A percentile compares a stretch with the other conserved stretches of the same genome.
Conservation (phyloP, 2,888 invertebrate species). For the Cotesia congregata region DNA sequence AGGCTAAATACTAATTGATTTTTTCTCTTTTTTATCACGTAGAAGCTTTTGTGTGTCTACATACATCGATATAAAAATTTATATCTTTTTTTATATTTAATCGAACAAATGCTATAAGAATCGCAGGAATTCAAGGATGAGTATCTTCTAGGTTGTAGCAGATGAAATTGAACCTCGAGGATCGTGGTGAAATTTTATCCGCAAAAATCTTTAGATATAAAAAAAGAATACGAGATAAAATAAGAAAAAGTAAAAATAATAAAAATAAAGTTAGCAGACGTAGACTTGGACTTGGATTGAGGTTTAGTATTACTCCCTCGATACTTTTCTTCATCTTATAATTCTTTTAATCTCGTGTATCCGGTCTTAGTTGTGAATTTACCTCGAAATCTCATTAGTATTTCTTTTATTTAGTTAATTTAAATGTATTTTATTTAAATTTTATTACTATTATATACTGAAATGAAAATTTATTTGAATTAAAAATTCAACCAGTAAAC, state of each 20-base stretch:
- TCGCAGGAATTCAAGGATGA: constrained; percentile 23
- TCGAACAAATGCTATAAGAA: constrained; percentile 13
- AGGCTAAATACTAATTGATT: neutral
- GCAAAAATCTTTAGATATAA: constrained; percentile 28
- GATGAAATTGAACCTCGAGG: constrained; percentile 31
- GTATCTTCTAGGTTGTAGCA: neutral
- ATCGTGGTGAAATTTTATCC: constrained; percentile 34
- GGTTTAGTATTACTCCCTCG: constrained; percentile 26
- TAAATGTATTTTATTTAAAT: constrained; percentile 19
- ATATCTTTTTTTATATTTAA: neutral
- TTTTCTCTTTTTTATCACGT: constrained; percentile 4
- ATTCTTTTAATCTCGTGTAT: constrained; percentile 30
- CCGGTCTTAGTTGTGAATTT: constrained; percentile 3
- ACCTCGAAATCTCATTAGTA: constrained; percentile 13
- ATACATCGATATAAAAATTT: neutral
- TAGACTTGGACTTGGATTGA: neutral
- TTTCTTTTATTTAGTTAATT: neutral
- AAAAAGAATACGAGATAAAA: constrained; percentile 10
- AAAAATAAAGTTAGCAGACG: neutral
- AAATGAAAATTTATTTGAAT: no score
- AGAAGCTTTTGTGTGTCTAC: constrained; percentile 23
- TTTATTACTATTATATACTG: neutral
- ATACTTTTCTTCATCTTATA: constrained; percentile 9
- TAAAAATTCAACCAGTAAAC: neutral
- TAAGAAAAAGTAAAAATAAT: neutral